Evolutionary conservation across 2,113 vertebrate species (phyloP).

Genomic region (Erpornis zantholeuca): DNA sequence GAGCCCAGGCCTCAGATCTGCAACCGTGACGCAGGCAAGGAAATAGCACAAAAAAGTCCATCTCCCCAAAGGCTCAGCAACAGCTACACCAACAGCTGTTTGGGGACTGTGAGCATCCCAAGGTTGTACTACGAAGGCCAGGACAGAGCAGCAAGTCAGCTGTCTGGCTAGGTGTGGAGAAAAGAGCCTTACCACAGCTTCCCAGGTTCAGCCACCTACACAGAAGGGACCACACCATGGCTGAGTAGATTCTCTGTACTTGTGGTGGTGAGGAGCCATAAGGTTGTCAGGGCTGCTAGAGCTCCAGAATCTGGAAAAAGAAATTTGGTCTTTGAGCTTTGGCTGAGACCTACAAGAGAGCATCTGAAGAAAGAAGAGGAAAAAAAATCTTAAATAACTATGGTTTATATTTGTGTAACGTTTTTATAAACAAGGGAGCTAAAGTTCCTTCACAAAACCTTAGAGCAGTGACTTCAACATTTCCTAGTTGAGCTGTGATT

Average conservation of each 20-base stretch:
- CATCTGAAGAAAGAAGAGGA: background rate
- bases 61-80: background rate
- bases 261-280: background rate
- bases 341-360: background rate
- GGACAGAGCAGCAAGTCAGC: background rate
- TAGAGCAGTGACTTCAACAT: background rate
- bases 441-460: background rate
- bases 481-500: background rate
- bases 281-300: background rate
- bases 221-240: background rate
- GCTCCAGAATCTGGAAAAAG: background rate
- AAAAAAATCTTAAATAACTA: background rate
- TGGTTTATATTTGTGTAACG: background rate
- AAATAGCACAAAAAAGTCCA: background rate
- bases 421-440: background rate
- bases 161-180: background rate
- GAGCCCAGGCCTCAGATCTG: background rate
- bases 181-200: background rate
- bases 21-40: rapidly evolving
- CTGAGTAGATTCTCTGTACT: background rate
- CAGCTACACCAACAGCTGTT: background rate
- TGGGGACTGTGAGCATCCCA: background rate
- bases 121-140: background rate
- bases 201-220: background rate
- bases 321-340: background rate